These are phyloP conservation scores for Cyanoliseus patagonus DNA, from an alignment of 2,113 vertebrate genomes.

Conservation along the genomic window DNA sequence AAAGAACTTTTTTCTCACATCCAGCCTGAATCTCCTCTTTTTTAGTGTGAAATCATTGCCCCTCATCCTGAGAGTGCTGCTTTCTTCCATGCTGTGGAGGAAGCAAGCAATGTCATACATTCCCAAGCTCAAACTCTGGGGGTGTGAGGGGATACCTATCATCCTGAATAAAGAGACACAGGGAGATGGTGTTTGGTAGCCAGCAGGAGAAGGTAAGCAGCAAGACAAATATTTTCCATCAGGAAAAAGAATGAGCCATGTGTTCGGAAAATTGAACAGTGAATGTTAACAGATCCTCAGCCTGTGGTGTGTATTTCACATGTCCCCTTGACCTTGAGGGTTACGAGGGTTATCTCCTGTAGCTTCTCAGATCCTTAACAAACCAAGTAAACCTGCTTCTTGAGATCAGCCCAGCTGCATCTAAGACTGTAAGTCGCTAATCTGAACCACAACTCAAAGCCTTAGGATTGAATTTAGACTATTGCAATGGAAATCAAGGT, in stretches of 20 bases:
- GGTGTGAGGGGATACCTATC: rapidly evolving
- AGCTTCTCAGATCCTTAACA: background rate
- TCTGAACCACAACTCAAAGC: background rate
- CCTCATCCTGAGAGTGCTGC: background rate
- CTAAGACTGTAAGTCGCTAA: background rate
- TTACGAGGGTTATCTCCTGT: background rate
- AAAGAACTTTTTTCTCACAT: background rate
- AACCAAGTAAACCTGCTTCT: background rate
- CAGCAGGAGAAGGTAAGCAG: background rate
- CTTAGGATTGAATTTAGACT: background rate
- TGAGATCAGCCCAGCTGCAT: background rate
- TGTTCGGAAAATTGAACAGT: background rate
- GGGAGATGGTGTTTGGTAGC: background rate
- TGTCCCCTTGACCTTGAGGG: background rate
- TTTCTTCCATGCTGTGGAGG: background rate
- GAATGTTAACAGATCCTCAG: background rate
- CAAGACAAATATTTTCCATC: background rate
- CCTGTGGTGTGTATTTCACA: background rate
- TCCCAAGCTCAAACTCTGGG: background rate
- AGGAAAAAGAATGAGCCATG: background rate
- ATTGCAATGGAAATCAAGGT: background rate
- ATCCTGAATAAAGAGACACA: background rate
- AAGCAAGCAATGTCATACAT: background rate
- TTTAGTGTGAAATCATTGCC: background rate
- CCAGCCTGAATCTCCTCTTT: background rate